Base-by-base conservation (phyloP, 2,113 vertebrate genomes). In the Myodes glareolus region DNA sequence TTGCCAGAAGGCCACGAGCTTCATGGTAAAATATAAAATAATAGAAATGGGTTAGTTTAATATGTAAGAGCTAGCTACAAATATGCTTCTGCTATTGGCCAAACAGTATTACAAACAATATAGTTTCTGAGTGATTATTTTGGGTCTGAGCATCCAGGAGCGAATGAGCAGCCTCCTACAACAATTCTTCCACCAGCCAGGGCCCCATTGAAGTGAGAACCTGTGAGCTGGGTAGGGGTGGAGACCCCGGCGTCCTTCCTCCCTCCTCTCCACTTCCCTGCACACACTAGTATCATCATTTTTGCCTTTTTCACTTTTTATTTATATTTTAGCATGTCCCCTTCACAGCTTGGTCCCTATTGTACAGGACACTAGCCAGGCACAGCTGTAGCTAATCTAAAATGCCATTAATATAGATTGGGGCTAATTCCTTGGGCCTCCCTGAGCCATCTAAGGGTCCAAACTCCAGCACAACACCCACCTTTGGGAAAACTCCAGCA, bases 401-500 rank as follows among this genome's bases (percentile, higher is more conserved):
- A 96, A 97, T 90, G 86, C 80, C 82, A 42, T 93, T 91, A 76
- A 93, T 93, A 88, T 36, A 94, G 96, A 86, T 50, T 33, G 77
- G 85, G 45, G 85, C 92, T 95, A 75, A 98, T 94, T 87, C 88
- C 7, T 33, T 52, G 39, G 13, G 58, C 87, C 94, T 65, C 23
- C 75, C 52, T 45, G 1, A 0, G 67, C 39, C 0, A 42, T 39
- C 52, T 33, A 6, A 7, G 5, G 1, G 3, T 1, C 55, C 7
- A 13, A 19, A 92, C 82, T 75, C 77, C 17, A 3, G 1, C 13
- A 5, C 10, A 27, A 31, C 77, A 19, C 52, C 61, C 63, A 19
- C 70, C 47, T 72, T 47, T 55, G 55, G 29, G 77, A 58, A 92
- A 88, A n/a, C 25, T 39, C 86, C 5, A 27, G 58, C 50, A 68